Evolutionary conservation across 2,113 vertebrate genomes (phyloP).

Genomic region (Crypturellus undulatus): DNA sequence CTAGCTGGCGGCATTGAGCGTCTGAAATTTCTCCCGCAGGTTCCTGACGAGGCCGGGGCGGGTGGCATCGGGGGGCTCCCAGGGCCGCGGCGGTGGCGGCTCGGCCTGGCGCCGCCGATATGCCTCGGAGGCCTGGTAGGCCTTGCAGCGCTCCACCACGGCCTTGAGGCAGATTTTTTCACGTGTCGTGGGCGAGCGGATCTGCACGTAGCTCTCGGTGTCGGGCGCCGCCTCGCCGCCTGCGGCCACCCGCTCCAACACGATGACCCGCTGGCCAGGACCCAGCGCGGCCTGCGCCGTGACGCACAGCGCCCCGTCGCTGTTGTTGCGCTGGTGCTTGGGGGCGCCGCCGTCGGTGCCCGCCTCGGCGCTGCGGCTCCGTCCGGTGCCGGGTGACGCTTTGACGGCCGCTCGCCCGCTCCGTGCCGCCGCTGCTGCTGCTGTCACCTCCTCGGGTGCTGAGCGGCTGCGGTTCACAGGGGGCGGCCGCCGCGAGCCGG

Average conservation of each 20-base stretch:
- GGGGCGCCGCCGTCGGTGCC: not conserved
- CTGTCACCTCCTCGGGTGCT: conserved; percentile 66
- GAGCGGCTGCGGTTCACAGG: conserved; percentile 77
- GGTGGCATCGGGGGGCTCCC: conserved; percentile 25
- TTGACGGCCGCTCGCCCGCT: not conserved
- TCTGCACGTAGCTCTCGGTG: conserved; percentile 73
- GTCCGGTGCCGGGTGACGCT: not conserved
- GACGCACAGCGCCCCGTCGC: conserved; percentile 42
- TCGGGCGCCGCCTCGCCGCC: not conserved
- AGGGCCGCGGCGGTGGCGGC: not conserved
- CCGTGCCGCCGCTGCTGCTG: conserved; percentile 35
- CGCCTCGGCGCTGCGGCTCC: not conserved
- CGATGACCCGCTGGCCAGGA: conserved; percentile 67
- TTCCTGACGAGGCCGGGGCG: conserved; percentile 87
- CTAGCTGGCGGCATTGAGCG: conserved; percentile 82
- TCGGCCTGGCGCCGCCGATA: conserved; percentile 42
- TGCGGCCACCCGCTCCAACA: conserved; percentile 80
- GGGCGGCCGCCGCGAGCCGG: rapidly evolving
- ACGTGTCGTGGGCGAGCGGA: conserved; percentile 79
- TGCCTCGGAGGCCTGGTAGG: conserved; percentile 84
- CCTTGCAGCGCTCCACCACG: conserved; percentile 81
- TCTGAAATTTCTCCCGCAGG: conserved; percentile 93
- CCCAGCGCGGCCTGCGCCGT: conserved; percentile 74
- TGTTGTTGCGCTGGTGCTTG: not conserved
- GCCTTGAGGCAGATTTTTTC: conserved; percentile 88